Evolutionary conservation across 2,113 vertebrate species (phyloP).

Genomic region (Callipepla californica): DNA sequence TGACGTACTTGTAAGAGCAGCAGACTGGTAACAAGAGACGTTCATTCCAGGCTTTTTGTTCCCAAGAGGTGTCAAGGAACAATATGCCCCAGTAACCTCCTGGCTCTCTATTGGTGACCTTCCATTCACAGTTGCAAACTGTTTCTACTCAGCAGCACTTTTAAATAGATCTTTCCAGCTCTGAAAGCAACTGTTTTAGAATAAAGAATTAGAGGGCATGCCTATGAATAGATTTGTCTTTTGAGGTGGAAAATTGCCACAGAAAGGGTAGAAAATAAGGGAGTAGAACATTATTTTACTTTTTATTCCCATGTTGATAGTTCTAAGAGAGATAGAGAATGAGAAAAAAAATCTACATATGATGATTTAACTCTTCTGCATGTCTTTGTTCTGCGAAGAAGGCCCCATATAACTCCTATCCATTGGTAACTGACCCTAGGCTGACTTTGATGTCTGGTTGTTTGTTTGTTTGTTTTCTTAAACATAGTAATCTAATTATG

Average conservation of each 20-base stretch:
- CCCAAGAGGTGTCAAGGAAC: slow-evolving; percentile 55
- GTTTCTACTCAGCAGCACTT: slow-evolving; percentile 32
- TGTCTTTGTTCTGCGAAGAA: background rate
- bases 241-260: background rate
- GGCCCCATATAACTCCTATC: background rate
- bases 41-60: slow-evolving; percentile 34
- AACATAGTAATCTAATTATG: background rate
- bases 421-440: background rate
- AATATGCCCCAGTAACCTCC: slow-evolving; percentile 55
- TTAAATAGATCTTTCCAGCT: slow-evolving; percentile 41
- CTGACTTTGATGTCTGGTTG: background rate
- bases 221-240: slow-evolving; percentile 11
- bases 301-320: background rate
- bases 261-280: background rate
- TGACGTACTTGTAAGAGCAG: background rate
- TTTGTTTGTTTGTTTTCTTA: background rate
- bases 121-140: slow-evolving; percentile 34
- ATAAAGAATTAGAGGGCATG: background rate
- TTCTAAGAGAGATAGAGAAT: background rate
- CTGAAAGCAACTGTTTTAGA: background rate
- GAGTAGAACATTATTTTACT: background rate
- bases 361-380: background rate
- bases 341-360: background rate
- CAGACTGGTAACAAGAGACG: background rate
- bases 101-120: slow-evolving; percentile 39